Conservation (phyloP, 2,113 vertebrate species). For the Hemiscyllium ocellatum region DNA sequence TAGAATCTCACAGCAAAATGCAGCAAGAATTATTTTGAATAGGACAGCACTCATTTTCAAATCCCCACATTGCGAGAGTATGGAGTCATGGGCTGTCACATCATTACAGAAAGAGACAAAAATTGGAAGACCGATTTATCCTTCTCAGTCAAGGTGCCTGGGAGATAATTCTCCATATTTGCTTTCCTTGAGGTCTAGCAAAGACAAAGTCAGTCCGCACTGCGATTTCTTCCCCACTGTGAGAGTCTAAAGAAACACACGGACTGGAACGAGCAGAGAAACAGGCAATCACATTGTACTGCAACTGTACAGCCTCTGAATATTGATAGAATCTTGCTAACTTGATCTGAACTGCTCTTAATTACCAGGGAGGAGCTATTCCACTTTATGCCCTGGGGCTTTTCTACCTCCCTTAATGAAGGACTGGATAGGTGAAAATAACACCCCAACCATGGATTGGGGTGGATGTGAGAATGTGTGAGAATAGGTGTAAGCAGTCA, state of each 20-base stretch:
- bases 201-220: background rate
- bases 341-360: background rate
- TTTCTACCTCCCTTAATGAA: background rate
- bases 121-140: slow-evolving; percentile 1
- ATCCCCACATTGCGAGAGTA: background rate
- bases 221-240: background rate
- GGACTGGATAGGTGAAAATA: background rate
- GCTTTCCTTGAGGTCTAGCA: background rate
- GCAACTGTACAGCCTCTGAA: background rate
- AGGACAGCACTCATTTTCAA: background rate
- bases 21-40: background rate
- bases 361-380: background rate
- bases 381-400: background rate
- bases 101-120: background rate
- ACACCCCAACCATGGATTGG: background rate
- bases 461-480: background rate
- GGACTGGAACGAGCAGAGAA: background rate
- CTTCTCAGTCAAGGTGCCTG: background rate
- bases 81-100: background rate
- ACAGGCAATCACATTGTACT: background rate
- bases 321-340: background rate
- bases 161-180: background rate
- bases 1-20: background rate
- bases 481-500: no score
- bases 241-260: background rate